Percentiles rank a stretch among this genome's conserved stretches.
Conservation (phyloP, 2,888 invertebrate species). For the Dinocampus coccinellae region DNA sequence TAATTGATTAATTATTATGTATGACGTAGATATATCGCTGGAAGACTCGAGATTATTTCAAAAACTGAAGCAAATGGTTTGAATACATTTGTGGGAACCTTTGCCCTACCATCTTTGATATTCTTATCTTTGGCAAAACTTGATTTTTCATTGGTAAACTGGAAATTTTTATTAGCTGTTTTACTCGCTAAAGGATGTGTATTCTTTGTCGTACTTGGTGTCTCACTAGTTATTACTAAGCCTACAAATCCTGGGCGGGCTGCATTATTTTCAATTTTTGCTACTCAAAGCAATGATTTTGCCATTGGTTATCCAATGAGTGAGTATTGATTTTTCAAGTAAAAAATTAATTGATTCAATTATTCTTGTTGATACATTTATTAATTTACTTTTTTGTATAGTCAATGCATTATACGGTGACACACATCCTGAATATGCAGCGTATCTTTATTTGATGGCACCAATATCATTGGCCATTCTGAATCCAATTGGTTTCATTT, state of each 20-base stretch:
- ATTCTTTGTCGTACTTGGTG: slow-evolving; percentile 82
- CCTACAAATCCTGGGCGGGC: slow-evolving; percentile 87
- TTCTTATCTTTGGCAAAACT: slow-evolving; percentile 90
- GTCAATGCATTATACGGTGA: slow-evolving; percentile 88
- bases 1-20: slow-evolving; percentile 15
- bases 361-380: not conserved
- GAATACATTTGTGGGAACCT: slow-evolving; percentile 92
- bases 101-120: slow-evolving; percentile 92
- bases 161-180: slow-evolving; percentile 90
- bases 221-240: slow-evolving; percentile 84
- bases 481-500: slow-evolving; percentile 90
- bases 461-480: slow-evolving; percentile 93
- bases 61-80: slow-evolving; percentile 90
- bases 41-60: slow-evolving; percentile 85
- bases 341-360: not conserved
- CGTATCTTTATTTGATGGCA: slow-evolving; percentile 92
- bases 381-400: slow-evolving; percentile 66
- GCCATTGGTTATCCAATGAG: slow-evolving; percentile 96
- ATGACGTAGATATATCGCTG: slow-evolving; percentile 82
- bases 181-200: slow-evolving; percentile 87
- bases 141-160: slow-evolving; percentile 87
- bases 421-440: slow-evolving; percentile 89
- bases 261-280: slow-evolving; percentile 93
- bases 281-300: slow-evolving; percentile 97
- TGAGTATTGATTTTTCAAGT: slow-evolving; percentile 71